Base-by-base conservation (phyloP, 2,797 vertebrate genomes). In the Novumbra hubbsi region DNA sequence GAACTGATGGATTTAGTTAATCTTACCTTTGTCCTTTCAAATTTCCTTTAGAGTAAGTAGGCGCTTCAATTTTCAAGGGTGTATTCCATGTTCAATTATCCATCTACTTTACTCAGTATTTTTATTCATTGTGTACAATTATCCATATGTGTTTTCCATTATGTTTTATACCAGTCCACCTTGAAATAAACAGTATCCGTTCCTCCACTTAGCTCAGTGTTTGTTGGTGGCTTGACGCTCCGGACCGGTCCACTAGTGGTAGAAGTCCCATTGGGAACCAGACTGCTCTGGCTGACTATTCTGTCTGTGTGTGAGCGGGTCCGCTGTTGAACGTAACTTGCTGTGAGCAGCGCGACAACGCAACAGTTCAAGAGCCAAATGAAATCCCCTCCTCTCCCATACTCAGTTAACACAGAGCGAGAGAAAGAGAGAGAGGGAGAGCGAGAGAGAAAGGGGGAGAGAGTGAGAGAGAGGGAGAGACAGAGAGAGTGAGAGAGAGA, bases 291-390 rank as follows among this genome's bases (percentile, higher is more conserved):
- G 55, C 69, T 65, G 28, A 70, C 68, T 24, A 55, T 34, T 28
- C 63, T 65, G 60, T 21, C 9, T 68, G 9, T 67, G 64, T 14
- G 55, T 50, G 41, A 41, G 52, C 60, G 70, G 41, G 70, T 64
- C 64, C 65, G 52, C 73, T 50, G 52, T 48, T 72, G 77, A 75
- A 82, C 81, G 77, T 71, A 68, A 28, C 68, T 76, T 70, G 70
- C 76, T 80, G 62, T 71, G 73, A 80, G 80, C 71, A 49, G 74
- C 27, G 48, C 66, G 73, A 81, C 12, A 81, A 79, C 74, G 90
- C 87, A 93, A 93, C 90, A 94, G 91, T 92, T 92, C 91, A 81
- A 84, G 71, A 88, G 84, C 86, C 87, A 86, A 90, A 92, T 89
- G 82, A 88, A 87, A 91, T 86, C 83, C 85, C 78, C 79, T 77